Conservation (phyloP, 1,140 invertebrate species). For the Cydia splendana region DNA sequence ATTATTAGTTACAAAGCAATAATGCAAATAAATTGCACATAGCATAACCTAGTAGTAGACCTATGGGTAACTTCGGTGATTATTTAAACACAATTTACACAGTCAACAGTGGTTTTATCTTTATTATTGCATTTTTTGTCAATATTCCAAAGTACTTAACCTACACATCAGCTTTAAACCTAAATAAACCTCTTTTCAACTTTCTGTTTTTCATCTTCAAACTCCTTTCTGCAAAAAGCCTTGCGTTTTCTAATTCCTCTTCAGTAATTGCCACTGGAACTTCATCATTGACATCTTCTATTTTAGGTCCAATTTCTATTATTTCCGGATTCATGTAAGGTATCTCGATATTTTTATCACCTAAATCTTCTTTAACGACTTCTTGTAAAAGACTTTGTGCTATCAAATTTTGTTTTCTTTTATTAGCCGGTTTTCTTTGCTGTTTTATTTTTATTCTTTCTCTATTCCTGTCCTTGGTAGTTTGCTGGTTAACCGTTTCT, state of each 20-base stretch:
- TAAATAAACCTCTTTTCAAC: slow-evolving; percentile 43
- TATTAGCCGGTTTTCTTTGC: slow-evolving; percentile 36
- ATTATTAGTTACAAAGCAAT: no score
- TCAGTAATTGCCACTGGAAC: slow-evolving; percentile 35
- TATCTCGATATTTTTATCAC: slow-evolving; percentile 30
- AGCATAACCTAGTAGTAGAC: no score
- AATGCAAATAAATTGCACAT: no score
- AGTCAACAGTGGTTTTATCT: not conserved
- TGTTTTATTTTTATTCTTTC: slow-evolving; percentile 34
- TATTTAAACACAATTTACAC: not conserved
- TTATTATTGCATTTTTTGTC: not conserved
- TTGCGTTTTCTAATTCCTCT: slow-evolving; percentile 30
- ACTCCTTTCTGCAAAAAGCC: slow-evolving; percentile 48
- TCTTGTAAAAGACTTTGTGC: slow-evolving; percentile 57
- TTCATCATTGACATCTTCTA: slow-evolving; percentile 36
- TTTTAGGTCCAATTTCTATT: slow-evolving; percentile 37
- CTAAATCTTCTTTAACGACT: slow-evolving; percentile 44
- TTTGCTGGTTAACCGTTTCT: slow-evolving; percentile 19
- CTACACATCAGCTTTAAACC: slow-evolving; percentile 48
- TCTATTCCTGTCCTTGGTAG: slow-evolving; percentile 29
- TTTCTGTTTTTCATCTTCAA: slow-evolving; percentile 39
- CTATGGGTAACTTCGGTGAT: not conserved
- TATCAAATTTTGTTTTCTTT: slow-evolving; percentile 59
- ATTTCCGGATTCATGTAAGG: slow-evolving; percentile 33
- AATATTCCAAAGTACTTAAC: not conserved